A percentile compares a stretch with the other conserved stretches of the same genome.
Evolutionary conservation across 2,888 invertebrate species (phyloP).

Genomic region (Torymus aiolomorphi): DNA sequence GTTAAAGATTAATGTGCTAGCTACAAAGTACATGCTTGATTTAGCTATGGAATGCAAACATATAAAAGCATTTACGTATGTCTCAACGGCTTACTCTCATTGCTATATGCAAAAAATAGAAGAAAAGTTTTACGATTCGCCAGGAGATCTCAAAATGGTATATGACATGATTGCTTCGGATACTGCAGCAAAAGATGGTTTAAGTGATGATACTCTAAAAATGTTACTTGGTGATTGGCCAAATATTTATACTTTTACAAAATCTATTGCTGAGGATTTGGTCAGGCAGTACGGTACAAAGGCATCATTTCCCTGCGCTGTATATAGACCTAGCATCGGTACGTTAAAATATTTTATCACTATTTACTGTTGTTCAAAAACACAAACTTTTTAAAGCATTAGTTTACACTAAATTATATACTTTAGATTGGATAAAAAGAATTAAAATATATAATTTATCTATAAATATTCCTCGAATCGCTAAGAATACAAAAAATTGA

Average conservation of each 20-base stretch:
- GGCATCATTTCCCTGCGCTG: slow-evolving; percentile 58
- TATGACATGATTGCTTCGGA: slow-evolving; percentile 63
- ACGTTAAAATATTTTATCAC: slow-evolving; percentile 1
- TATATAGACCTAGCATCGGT: slow-evolving; percentile 67
- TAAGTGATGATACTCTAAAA: slow-evolving; percentile 58
- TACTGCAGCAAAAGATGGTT: slow-evolving; percentile 54
- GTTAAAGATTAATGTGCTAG: slow-evolving; percentile 63
- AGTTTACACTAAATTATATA: too few species aligned
- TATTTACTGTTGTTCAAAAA: too few species aligned
- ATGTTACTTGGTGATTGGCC: slow-evolving; percentile 60
- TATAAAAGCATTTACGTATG: slow-evolving; percentile 62
- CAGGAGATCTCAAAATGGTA: slow-evolving; percentile 62
- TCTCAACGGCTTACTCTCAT: slow-evolving; percentile 67
- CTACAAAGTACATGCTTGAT: slow-evolving; percentile 63
- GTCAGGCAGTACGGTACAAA: slow-evolving; percentile 62
- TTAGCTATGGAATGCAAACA: slow-evolving; percentile 63
- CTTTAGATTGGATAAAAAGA: too few species aligned
- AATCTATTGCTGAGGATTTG: slow-evolving; percentile 64
- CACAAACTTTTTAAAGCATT: too few species aligned
- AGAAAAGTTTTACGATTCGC: slow-evolving; percentile 65
- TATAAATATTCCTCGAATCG: too few species aligned
- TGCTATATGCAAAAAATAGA: slow-evolving; percentile 60
- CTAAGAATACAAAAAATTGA: too few species aligned
- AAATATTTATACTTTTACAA: slow-evolving; percentile 64
- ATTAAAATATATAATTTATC: too few species aligned